These are phyloP conservation scores for Campylomormyrus numenius DNA, from an alignment of 2,113 vertebrate genomes.

Conservation along the genomic window DNA sequence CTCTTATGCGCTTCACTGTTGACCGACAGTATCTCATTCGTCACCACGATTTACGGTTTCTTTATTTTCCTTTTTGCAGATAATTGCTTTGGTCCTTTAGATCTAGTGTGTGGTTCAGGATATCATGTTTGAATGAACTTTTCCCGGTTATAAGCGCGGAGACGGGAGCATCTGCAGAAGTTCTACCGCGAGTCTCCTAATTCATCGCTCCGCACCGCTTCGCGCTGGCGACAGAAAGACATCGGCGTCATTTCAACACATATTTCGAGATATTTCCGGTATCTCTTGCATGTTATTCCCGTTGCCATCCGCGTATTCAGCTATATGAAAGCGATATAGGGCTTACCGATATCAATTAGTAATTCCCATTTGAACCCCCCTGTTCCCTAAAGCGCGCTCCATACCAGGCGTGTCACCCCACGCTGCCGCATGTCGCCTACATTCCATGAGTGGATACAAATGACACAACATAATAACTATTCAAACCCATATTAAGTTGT, in stretches of 20 bases:
- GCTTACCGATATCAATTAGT: not conserved
- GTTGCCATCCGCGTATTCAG: not conserved
- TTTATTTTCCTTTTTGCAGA: not conserved
- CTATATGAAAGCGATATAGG: not conserved
- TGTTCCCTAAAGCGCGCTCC: not conserved
- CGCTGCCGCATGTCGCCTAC: not conserved
- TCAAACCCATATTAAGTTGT: conserved; percentile 21
- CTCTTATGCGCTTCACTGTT: not conserved
- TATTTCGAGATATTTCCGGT: not conserved
- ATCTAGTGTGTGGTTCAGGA: not conserved
- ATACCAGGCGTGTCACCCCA: not conserved
- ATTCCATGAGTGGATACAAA: not conserved
- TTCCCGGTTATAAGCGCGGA: not conserved
- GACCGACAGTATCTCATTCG: not conserved
- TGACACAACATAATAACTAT: conserved; percentile 12
- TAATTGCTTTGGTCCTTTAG: not conserved
- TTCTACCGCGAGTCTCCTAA: not conserved
- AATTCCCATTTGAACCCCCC: not conserved
- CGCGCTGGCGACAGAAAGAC: not conserved
- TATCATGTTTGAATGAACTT: conserved; percentile 15
- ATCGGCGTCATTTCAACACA: not conserved
- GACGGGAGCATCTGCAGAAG: not conserved
- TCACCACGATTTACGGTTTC: not conserved
- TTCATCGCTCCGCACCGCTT: conserved; percentile 14
- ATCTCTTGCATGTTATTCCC: not conserved